Evolutionary conservation across 2,888 invertebrate genomes (phyloP).

Genomic region (Agrotis exclamationis): DNA sequence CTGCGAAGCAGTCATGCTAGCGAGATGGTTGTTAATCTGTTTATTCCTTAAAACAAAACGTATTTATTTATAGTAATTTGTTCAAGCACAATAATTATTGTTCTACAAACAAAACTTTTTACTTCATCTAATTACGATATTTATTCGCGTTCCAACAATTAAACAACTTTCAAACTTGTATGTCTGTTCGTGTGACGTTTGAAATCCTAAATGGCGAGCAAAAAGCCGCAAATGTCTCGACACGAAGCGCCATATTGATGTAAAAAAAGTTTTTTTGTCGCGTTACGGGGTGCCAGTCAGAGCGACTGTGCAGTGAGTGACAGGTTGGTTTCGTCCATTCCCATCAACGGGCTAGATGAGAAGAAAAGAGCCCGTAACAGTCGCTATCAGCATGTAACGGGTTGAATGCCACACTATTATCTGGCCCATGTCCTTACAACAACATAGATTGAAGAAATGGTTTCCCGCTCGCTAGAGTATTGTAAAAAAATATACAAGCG

Average conservation of each 20-base stretch:
- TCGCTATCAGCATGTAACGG: no score
- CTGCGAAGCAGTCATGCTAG: no score
- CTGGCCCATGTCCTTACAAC: no score
- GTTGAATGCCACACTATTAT: no score
- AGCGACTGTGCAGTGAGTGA: conserved; percentile 18
- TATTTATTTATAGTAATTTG: background rate
- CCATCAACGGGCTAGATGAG: no score
- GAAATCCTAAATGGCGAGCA: conserved; percentile 59
- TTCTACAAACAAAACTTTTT: conserved; percentile 6
- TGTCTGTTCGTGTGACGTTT: conserved; percentile 56
- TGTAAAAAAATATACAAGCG: no score
- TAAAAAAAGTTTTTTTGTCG: conserved; percentile 59
- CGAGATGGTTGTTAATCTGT: no score
- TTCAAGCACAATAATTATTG: conserved; percentile 1
- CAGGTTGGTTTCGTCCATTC: no score
- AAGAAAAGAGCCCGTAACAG: no score
- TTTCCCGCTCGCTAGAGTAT: no score
- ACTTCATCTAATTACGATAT: conserved; percentile 2
- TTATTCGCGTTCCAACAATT: conserved; percentile 19
- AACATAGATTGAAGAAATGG: no score
- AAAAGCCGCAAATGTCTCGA: conserved; percentile 58
- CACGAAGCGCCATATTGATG: conserved; percentile 64
- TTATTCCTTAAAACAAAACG: no score
- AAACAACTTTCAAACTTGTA: conserved; percentile 33
- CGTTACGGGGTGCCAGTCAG: conserved; percentile 29